Evolutionary conservation across 2,113 vertebrate genomes (phyloP), one percentile per base, ranked within the genome.

Genomic region (Elgaria multicarinata): DNA sequence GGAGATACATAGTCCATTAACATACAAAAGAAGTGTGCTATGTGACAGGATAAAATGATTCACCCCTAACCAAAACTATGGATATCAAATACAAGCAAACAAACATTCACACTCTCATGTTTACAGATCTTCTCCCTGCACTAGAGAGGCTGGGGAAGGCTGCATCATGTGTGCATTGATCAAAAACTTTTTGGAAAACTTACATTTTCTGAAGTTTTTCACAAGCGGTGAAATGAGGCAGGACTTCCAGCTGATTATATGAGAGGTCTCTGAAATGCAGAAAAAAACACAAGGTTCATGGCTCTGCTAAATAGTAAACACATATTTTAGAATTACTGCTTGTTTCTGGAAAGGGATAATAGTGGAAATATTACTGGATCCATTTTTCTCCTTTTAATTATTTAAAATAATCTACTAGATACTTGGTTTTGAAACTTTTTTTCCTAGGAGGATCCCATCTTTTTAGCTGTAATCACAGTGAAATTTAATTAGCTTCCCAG

Each of bases 161-260:
- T 77, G 4, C 22, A 39, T 9, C 33, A 6, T 26, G 13, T 39
- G 14, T 6, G 33, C 36, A 84, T 46, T 8, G 14, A 83, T 89
- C 22, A 62, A 2, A 44, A 36, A 12, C 13, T 66, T 39, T 80
- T 33, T 84, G 33, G 90, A 31, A 88, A 6, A 92, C 98, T 95
- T 97, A 99, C 98, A 99, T 98, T 97, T 97, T 98, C 94, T 98
- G 98, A 80, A 99, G 97, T 88, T 97, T 98, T 90, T 97, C 97
- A 90, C 98, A 99, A 75, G 96, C 96, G 24, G 97, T 97, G 94
- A 99, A 98, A 94, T 97, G 97, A 50, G 98, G 99, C 83, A 99
- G 97, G 64, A 97, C 96, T 97, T 98, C 96, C 91, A 99, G 97
- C 42, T 96, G 95, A 94, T 99, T 99, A 88, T 98, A 98, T 62